Conservation (phyloP, 2,797 vertebrate genomes). For the Geotrypetes seraphini region DNA sequence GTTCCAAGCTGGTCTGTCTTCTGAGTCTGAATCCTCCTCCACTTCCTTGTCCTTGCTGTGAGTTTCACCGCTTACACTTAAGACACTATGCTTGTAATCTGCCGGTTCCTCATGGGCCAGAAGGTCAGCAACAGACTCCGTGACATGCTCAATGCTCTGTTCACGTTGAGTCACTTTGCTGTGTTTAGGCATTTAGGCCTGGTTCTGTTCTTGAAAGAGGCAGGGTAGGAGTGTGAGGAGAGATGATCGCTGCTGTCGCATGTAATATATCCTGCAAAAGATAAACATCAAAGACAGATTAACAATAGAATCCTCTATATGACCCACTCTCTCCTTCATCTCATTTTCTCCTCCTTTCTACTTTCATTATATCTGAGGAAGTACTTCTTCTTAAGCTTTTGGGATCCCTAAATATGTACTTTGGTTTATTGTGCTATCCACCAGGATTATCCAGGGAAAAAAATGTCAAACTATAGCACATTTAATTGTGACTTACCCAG, state of each 20-base stretch:
- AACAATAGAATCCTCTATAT: no score
- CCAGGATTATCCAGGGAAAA: no score
- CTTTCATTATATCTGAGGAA: no score
- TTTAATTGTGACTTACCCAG: no score
- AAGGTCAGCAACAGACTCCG: conserved; percentile 89
- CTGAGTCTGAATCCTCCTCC: conserved; percentile 58
- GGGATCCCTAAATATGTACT: no score
- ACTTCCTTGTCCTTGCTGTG: conserved; percentile 48
- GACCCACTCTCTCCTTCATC: no score
- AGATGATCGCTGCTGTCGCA: conserved; percentile 35
- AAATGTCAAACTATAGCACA: no score
- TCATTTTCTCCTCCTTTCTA: no score
- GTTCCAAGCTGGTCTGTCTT: conserved; percentile 91
- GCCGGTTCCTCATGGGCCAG: conserved; percentile 88
- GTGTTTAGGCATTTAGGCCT: conserved; percentile 79
- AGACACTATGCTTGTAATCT: conserved; percentile 87
- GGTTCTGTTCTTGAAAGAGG: background rate
- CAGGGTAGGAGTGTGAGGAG: fast-evolving
- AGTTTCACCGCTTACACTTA: conserved; percentile 65
- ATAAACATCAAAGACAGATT: background rate
- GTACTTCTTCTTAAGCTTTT: no score
- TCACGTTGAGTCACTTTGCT: conserved; percentile 91
- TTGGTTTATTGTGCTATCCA: no score
- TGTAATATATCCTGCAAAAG: conserved; percentile 29
- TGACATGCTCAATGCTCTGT: conserved; percentile 91